A percentile compares a stretch with the other conserved stretches of the same genome.
phyloP scores from a whole-genome alignment of 2,113 vertebrate genomes.

The Menidia beryllina region DNA sequence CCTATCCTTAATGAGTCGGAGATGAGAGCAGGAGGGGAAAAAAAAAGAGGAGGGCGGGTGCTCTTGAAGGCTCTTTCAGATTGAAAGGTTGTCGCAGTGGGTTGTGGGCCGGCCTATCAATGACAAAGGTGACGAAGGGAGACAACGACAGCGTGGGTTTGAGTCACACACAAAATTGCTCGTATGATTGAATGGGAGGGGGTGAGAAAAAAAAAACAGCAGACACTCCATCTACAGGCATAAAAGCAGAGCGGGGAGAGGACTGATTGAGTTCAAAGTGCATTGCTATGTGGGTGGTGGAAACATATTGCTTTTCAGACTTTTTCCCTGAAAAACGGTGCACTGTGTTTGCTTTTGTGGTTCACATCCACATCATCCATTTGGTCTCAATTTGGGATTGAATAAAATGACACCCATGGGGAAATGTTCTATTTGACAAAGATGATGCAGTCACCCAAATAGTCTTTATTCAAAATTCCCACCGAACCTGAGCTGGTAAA shows the following conservation, averaged over 20 bases:
- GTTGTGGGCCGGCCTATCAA: conserved; percentile 47
- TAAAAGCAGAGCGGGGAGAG: conserved; percentile 31
- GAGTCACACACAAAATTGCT: conserved; percentile 26
- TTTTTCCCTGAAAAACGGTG: neutral
- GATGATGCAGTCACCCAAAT: conserved; percentile 2
- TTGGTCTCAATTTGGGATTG: conserved; percentile 11
- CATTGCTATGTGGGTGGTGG: conserved; percentile 38
- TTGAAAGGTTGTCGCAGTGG: conserved; percentile 53
- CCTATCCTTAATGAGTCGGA: conserved; percentile 63
- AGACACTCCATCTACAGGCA: conserved; percentile 35
- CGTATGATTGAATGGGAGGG: conserved; percentile 42
- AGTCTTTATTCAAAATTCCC: neutral
- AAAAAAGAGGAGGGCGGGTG: conserved; percentile 16
- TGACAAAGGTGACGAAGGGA: conserved; percentile 60
- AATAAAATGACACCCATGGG: conserved; percentile 1
- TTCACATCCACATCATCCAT: conserved; percentile 26
- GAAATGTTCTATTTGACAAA: conserved; percentile 25
- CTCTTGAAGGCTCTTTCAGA: conserved; percentile 61
- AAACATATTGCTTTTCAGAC: conserved; percentile 44
- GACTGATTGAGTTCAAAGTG: conserved; percentile 72
- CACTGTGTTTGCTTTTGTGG: conserved; percentile 2
- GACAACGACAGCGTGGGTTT: conserved; percentile 29
- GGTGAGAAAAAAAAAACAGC: conserved; percentile 22
- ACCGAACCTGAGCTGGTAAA: neutral
- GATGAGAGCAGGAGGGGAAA: conserved; percentile 23